phyloP scores from a whole-genome alignment of 2,888 invertebrate species.

The Nephrotoma appendiculata region DNA sequence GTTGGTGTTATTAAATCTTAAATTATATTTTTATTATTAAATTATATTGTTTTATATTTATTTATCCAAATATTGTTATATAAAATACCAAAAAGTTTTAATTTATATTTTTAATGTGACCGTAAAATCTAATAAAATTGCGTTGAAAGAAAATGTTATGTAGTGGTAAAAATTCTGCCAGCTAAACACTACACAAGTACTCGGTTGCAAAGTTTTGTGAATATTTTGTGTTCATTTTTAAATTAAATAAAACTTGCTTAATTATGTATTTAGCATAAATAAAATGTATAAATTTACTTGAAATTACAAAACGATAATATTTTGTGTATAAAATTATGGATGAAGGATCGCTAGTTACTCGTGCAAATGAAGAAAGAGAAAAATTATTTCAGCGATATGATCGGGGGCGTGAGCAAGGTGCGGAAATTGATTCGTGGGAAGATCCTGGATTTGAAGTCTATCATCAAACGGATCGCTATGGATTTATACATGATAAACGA shows the following conservation, averaged over 20 bases:
- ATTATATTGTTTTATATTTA: neutral
- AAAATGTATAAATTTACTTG: neutral
- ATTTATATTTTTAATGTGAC: neutral
- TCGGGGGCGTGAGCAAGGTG: constrained; percentile 67
- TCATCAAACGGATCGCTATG: constrained; percentile 80
- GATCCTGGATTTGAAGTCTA: constrained; percentile 85
- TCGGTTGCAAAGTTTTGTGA: neutral
- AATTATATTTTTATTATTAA: neutral
- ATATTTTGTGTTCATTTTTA: neutral
- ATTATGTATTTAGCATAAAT: neutral
- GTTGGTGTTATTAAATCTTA: neutral
- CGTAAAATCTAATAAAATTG: neutral
- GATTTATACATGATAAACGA: constrained; percentile 81
- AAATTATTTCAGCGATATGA: constrained; percentile 80
- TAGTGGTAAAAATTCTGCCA: neutral
- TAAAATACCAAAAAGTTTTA: neutral
- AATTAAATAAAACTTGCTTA: neutral
- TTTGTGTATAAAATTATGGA: constrained; percentile 7
- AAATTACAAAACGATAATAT: neutral
- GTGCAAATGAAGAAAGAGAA: constrained; percentile 77
- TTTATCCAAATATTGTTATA: neutral
- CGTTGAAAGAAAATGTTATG: neutral
- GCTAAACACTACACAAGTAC: neutral
- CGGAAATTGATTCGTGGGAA: constrained; percentile 90
- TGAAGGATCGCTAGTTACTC: constrained; percentile 64